Conservation (phyloP, 2,888 invertebrate genomes). For the Terebella lapidaria region DNA sequence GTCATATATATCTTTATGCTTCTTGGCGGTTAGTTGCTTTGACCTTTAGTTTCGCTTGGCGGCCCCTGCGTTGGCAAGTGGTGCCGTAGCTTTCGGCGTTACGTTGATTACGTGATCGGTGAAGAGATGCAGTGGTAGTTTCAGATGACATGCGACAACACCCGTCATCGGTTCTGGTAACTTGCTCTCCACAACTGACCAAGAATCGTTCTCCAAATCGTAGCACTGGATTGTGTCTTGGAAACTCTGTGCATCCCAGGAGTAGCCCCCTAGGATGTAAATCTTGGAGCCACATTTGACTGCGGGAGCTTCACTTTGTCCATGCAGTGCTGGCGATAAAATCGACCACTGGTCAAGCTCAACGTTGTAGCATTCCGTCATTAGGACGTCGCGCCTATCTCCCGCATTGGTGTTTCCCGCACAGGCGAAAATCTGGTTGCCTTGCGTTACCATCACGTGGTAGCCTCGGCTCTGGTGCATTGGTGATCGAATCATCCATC, state of each 20-base stretch:
- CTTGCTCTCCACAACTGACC: constrained; percentile 20
- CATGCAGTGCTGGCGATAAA: constrained; percentile 22
- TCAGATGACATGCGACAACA: constrained; percentile 24
- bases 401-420: constrained; percentile 30
- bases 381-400: constrained; percentile 26
- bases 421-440: constrained; percentile 22
- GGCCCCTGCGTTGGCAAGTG: too few species aligned
- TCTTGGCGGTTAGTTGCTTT: too few species aligned
- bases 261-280: constrained; percentile 26
- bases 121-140: constrained; percentile 18
- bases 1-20: too few species aligned
- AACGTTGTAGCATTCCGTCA: constrained; percentile 26
- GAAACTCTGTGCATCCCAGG: constrained; percentile 28
- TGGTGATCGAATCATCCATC: constrained; percentile 22
- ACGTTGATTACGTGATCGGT: neutral
- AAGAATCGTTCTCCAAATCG: constrained; percentile 23
- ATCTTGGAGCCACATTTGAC: constrained; percentile 16
- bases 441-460: constrained; percentile 27
- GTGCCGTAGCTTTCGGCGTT: neutral
- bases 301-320: constrained; percentile 27
- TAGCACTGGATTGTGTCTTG: constrained; percentile 27
- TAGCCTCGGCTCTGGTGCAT: constrained; percentile 30
- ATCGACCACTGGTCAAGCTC: constrained; percentile 28
- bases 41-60: too few species aligned
- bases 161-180: constrained; percentile 23